A percentile compares a stretch with the other conserved stretches of the same genome.
These are phyloP conservation scores for Allophyes oxyacanthae DNA, from an alignment of 2,888 invertebrate genomes.

Conservation along the genomic window DNA sequence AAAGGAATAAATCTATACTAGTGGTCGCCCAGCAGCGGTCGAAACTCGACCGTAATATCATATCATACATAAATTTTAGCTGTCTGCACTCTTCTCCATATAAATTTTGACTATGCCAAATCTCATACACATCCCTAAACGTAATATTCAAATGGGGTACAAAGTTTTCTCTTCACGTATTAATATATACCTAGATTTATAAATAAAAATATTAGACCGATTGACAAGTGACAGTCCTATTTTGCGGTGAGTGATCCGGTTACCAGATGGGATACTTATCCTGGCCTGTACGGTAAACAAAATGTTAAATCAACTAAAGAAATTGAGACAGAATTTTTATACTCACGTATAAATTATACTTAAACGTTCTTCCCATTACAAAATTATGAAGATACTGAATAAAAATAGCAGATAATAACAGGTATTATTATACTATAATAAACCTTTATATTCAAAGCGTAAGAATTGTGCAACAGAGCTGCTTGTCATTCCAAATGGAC, in stretches of 20 bases:
- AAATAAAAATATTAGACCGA: too few relatives aligned
- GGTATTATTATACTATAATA: conserved; percentile 46
- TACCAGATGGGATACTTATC: conserved; percentile 1
- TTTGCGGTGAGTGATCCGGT: neutral
- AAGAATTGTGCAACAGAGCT: conserved; percentile 45
- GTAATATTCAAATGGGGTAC: too few relatives aligned
- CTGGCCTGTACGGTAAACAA: neutral
- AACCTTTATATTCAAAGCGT: conserved; percentile 39
- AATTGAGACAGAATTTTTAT: conserved; percentile 21
- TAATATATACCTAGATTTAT: too few relatives aligned
- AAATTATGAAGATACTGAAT: conserved; percentile 35
- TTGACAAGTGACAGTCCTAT: neutral
- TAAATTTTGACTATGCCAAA: too few relatives aligned
- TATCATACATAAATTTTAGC: too few relatives aligned
- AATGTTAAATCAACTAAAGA: conserved; percentile 10
- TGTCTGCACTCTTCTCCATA: too few relatives aligned
- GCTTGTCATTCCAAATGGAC: conserved; percentile 49
- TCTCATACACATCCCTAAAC: too few relatives aligned
- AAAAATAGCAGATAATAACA: conserved; percentile 30
- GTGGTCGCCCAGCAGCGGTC: too few relatives aligned
- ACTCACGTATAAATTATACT: conserved; percentile 13
- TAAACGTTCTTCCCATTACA: conserved; percentile 26
- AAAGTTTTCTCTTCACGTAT: too few relatives aligned
- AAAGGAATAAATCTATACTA: too few relatives aligned
- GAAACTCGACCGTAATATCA: too few relatives aligned